Conservation (phyloP, 2,888 invertebrate species). For the Unio delphinus region DNA sequence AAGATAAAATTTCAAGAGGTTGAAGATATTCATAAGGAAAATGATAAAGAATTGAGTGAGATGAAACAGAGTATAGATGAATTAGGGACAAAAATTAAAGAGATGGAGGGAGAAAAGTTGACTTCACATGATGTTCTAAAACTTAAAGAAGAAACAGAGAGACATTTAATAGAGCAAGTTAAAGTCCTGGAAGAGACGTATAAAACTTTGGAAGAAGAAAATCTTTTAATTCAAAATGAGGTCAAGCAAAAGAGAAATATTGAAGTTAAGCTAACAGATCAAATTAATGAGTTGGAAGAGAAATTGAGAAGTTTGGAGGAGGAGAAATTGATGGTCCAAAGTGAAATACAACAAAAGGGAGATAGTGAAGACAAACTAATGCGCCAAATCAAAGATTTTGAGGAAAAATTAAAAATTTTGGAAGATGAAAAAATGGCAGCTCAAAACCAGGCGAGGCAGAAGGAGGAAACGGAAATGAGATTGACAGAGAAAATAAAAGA, state of each 20-base stretch:
- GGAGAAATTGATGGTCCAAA: slow-evolving; percentile 5
- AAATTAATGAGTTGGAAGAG: slow-evolving; percentile 2
- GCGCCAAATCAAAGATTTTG: too few species aligned
- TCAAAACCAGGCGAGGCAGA: neutral
- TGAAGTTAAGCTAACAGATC: too few species aligned
- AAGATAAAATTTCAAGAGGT: neutral
- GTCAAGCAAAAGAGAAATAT: slow-evolving; percentile 1
- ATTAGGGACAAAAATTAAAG: neutral
- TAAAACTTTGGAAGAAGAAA: slow-evolving; percentile 12
- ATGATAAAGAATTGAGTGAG: slow-evolving; percentile 6
- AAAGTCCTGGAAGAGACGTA: slow-evolving; percentile 10
- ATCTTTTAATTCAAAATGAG: neutral
- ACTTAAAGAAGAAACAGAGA: slow-evolving; percentile 5
- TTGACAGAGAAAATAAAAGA: too few species aligned
- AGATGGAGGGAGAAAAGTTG: neutral
- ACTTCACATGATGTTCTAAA: slow-evolving; percentile 1
- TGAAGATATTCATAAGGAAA: neutral
- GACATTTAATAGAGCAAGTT: slow-evolving; percentile 1
- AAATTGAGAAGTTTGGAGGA: slow-evolving; percentile 5
- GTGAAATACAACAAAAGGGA: neutral
- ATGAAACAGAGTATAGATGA: slow-evolving; percentile 3
- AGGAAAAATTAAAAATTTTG: slow-evolving; percentile 11
- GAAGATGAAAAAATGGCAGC: slow-evolving; percentile 4
- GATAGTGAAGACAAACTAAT: too few species aligned
- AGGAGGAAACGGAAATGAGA: too few species aligned